These are phyloP conservation scores for Argentina silus DNA, from an alignment of 2,797 vertebrate species.

Conservation along the genomic window DNA sequence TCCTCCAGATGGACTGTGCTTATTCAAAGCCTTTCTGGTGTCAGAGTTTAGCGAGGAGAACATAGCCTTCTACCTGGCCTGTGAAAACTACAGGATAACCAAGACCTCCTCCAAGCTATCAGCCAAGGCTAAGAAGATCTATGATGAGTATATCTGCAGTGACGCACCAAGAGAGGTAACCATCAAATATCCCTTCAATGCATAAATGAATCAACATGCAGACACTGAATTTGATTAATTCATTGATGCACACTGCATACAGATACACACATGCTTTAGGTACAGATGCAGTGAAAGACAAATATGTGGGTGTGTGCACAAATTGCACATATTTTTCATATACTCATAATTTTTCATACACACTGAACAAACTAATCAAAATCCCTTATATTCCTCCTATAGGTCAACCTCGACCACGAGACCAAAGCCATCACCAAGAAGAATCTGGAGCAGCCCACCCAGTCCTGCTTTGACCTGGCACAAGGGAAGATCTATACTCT, in stretches of 20 bases:
- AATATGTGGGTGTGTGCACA: too few species aligned
- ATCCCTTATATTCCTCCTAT: constrained; percentile 10
- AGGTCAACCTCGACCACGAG: constrained; percentile 94
- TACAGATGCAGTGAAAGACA: too few species aligned
- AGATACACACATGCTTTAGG: too few species aligned
- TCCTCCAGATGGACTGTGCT: constrained; percentile 86
- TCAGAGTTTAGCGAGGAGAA: constrained; percentile 98
- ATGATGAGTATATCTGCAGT: constrained; percentile 87
- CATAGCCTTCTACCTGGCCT: constrained; percentile 94
- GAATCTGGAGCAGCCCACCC: constrained; percentile 71
- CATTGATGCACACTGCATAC: too few species aligned
- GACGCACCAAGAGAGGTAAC: constrained; percentile 93
- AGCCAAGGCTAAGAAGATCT: constrained; percentile 91
- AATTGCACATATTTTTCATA: neutral
- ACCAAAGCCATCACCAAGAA: constrained; percentile 83
- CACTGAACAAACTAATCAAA: neutral
- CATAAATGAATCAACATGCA: neutral
- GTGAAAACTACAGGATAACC: constrained; percentile 89
- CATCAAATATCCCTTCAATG: neutral
- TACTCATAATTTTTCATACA: neutral
- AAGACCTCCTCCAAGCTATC: constrained; percentile 87
- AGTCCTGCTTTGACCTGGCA: constrained; percentile 82
- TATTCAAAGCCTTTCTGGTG: constrained; percentile 91
- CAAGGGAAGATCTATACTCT: constrained; percentile 87
- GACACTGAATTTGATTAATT: too few species aligned